Conservation (phyloP, 2,113 vertebrate genomes). For the Pseudonaja textilis region DNA sequence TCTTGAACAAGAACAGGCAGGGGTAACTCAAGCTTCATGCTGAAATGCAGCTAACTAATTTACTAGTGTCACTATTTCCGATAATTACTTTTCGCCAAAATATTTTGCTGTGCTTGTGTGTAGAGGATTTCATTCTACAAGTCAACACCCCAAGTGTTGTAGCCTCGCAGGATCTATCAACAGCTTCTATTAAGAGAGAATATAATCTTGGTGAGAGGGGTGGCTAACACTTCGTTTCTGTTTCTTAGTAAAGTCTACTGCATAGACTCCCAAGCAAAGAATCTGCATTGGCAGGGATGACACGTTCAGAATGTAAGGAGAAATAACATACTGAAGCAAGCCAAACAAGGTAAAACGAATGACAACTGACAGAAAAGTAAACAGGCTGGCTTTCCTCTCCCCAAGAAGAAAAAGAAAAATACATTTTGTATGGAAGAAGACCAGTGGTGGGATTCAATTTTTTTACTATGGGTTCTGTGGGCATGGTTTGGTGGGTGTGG, state of each 20-base stretch:
- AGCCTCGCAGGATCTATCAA: slow-evolving; percentile 77
- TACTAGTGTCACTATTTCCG: slow-evolving; percentile 77
- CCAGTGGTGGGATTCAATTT: neutral
- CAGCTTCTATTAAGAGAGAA: slow-evolving; percentile 77
- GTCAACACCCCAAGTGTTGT: slow-evolving; percentile 76
- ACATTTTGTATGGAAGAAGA: slow-evolving; percentile 60
- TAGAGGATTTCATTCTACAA: slow-evolving; percentile 78
- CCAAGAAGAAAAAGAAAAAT: slow-evolving; percentile 68
- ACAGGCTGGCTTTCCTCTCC: slow-evolving; percentile 56
- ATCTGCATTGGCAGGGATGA: slow-evolving; percentile 68
- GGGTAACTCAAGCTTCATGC: slow-evolving; percentile 72
- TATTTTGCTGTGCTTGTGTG: slow-evolving; percentile 85
- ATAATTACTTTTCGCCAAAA: slow-evolving; percentile 87
- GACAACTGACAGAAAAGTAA: slow-evolving; percentile 71
- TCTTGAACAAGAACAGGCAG: slow-evolving; percentile 74
- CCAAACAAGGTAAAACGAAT: slow-evolving; percentile 70
- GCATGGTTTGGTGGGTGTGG: too few relatives aligned
- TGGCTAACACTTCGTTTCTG: slow-evolving; percentile 72
- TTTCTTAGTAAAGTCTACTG: slow-evolving; percentile 75
- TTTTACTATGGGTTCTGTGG: too few relatives aligned
- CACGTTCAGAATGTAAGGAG: slow-evolving; percentile 66
- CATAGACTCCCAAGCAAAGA: slow-evolving; percentile 59
- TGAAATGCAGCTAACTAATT: slow-evolving; percentile 76
- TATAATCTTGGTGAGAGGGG: slow-evolving; percentile 74
- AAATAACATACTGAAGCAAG: slow-evolving; percentile 69